phyloP scores from a whole-genome alignment of 2,113 vertebrate genomes.

The Motacilla tschutschensis region DNA sequence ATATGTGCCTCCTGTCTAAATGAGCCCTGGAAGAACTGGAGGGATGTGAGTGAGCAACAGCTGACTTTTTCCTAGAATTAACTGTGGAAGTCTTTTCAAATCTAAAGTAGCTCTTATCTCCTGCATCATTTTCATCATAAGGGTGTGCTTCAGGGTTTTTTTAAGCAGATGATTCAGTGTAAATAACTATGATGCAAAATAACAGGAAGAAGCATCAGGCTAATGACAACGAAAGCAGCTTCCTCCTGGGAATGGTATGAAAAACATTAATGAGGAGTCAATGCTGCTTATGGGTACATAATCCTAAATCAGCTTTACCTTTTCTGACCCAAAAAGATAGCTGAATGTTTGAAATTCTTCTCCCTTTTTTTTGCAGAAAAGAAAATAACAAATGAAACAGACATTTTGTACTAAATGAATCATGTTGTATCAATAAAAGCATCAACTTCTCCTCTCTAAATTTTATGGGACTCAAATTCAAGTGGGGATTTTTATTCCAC shows the following conservation, averaged over 20 bases:
- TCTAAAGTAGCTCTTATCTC: conserved; percentile 7
- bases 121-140: not conserved
- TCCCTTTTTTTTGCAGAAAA: not conserved
- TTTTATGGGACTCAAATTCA: not conserved
- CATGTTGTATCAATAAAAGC: not conserved
- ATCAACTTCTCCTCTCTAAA: not conserved
- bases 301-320: not conserved
- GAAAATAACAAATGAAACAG: not conserved
- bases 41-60: not conserved
- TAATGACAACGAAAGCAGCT: conserved; percentile 13
- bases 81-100: not conserved
- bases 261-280: not conserved
- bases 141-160: not conserved
- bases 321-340: not conserved
- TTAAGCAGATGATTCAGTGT: conserved; percentile 28
- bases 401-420: not conserved
- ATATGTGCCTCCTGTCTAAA: not conserved
- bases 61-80: conserved; percentile 6
- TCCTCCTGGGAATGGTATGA: not conserved
- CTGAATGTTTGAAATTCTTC: not conserved
- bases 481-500: not conserved
- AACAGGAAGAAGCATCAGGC: conserved; percentile 27
- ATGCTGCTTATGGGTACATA: not conserved
- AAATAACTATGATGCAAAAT: conserved; percentile 15
- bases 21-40: not conserved